Percentiles rank a stretch among this genome's conserved stretches.
Evolutionary conservation across 2,113 vertebrate species (phyloP).

Genomic region (Hemibates koningsi): DNA sequence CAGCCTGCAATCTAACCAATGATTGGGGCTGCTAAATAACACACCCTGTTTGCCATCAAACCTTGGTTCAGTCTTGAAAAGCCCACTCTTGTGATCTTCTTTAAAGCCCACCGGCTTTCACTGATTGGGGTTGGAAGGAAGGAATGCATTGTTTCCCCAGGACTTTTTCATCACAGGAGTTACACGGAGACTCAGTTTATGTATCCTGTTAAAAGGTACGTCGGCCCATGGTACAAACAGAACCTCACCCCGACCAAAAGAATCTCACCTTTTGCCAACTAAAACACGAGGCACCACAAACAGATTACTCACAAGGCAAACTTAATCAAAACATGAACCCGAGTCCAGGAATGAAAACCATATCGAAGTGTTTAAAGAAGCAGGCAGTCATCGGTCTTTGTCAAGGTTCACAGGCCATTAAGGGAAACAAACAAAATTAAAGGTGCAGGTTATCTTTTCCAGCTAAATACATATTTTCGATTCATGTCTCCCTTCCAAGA

Average conservation of each 20-base stretch:
- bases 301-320: conserved; percentile 38
- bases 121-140: background rate
- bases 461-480: background rate
- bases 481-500: background rate
- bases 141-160: conserved; percentile 25
- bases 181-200: conserved; percentile 10
- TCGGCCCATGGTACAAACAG: background rate
- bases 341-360: background rate
- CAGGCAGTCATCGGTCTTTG: background rate
- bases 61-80: background rate
- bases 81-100: conserved; percentile 1
- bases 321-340: conserved; percentile 24
- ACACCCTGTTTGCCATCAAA: conserved; percentile 35
- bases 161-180: conserved; percentile 25
- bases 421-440: conserved; percentile 15
- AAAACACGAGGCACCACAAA: conserved; percentile 26
- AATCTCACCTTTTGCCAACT: conserved; percentile 27
- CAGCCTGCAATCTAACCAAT: conserved; percentile 32
- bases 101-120: conserved; percentile 3
- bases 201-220: background rate
- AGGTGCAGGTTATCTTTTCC: background rate
- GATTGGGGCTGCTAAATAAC: conserved; percentile 1
- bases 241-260: conserved; percentile 9
- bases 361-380: background rate
- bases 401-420: background rate